Base-by-base conservation (phyloP, 2,113 vertebrate species). In the Euleptes europaea region DNA sequence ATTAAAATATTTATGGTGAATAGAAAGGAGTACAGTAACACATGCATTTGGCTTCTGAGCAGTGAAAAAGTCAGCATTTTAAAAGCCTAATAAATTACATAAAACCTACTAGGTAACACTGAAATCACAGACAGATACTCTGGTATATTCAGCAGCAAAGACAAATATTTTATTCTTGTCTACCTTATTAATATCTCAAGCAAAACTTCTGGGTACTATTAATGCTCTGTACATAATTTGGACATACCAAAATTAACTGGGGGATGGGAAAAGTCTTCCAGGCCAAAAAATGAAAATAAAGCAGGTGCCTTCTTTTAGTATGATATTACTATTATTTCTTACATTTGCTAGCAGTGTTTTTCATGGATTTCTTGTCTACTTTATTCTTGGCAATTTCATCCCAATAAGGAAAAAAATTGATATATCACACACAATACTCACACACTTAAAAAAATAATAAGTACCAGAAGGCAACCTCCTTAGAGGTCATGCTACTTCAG, bases 1-100 rank as follows among this genome's bases (percentile, higher is more conserved):
- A 67, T 47, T 80, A 80, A 80, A 80, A 35, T 35, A 44, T 80
- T 44, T 57, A 51, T 10, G 3, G 26, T 51, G 47, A 69, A 51
- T 14, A 57, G 23, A 63, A 26, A 63, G 17, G 72, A 76, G 5
- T 51, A 51, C 42, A 28, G 28, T 28, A 78, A 33, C 80, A 90
- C 63, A 54, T 40, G 33, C 42, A 71, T 31, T 57, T 49, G 54
- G 10, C 89, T 91, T 91, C 86, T 78, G 76, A 91, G 44, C 88
- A 82, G 0, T 90, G 85, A 86, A 80, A 80, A 66, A 88, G 11
- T 66, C 80, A 84, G 11, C 3, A 28, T 51, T 67, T 85, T 88
- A 88, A 86, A 92, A 73, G 86, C 44, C 84, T 13, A 33, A 17
- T 73, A n/a, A 86, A 90, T 90, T 60, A 85, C 23, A 87, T 77